Conservation (phyloP, 2,888 invertebrate genomes). For the Priocnemis perturbator region DNA sequence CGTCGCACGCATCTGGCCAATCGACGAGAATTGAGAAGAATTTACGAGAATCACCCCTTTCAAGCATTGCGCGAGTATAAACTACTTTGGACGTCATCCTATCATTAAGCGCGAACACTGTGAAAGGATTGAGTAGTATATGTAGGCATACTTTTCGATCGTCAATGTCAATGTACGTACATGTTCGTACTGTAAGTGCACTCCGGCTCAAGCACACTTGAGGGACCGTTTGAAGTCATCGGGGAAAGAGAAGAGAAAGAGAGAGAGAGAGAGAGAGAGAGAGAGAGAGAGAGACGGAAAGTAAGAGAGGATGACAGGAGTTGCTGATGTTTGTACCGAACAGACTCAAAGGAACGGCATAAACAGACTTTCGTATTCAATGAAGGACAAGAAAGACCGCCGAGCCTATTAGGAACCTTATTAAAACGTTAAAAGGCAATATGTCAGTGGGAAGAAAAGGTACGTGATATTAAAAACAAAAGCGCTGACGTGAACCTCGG, state of each 20-base stretch:
- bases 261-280: slow-evolving; percentile 19
- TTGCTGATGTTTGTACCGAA: slow-evolving; percentile 43
- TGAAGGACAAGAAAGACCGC: slow-evolving; percentile 30
- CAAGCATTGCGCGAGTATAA: too few relatives aligned
- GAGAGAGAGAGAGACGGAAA: slow-evolving; percentile 17
- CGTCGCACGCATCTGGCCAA: not conserved
- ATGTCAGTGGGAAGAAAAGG: not conserved
- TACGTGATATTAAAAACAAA: slow-evolving; percentile 22
- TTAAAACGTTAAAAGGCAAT: slow-evolving; percentile 30
- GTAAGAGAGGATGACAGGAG: slow-evolving; percentile 17
- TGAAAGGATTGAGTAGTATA: slow-evolving; percentile 27
- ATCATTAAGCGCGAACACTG: slow-evolving; percentile 30
- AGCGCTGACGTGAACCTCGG: slow-evolving; percentile 23
- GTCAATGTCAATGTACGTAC: slow-evolving; percentile 41
- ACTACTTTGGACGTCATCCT: slow-evolving; percentile 21
- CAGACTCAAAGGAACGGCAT: slow-evolving; percentile 36
- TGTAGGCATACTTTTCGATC: slow-evolving; percentile 45
- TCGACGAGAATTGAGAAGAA: not conserved
- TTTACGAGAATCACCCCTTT: not conserved
- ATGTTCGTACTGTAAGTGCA: slow-evolving; percentile 54
- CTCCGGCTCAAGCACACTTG: slow-evolving; percentile 52
- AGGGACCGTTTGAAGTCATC: slow-evolving; percentile 56
- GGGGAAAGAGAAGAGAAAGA: slow-evolving; percentile 28
- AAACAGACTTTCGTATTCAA: slow-evolving; percentile 28
- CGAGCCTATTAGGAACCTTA: slow-evolving; percentile 32